A percentile compares a stretch with the other conserved stretches of the same genome.
phyloP scores from a whole-genome alignment of 2,888 invertebrate genomes.

The Machimus atricapillus region DNA sequence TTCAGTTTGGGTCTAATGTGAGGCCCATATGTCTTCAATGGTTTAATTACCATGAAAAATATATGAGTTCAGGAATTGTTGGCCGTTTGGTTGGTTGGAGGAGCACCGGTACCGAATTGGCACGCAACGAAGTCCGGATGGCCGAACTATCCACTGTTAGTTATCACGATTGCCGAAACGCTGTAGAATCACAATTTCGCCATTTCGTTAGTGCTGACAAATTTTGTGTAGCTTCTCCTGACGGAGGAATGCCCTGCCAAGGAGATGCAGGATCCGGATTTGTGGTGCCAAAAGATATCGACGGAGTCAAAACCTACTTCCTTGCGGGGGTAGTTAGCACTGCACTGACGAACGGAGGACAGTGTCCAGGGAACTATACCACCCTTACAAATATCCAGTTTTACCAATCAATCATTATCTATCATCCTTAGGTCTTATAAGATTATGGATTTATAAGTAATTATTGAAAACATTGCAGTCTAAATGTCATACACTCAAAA shows the following conservation, averaged over 20 bases:
- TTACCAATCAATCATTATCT: background rate
- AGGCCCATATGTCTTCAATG: conserved; percentile 58
- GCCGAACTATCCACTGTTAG: conserved; percentile 47
- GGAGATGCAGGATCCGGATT: conserved; percentile 50
- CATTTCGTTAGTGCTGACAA: conserved; percentile 51
- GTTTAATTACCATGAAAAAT: conserved; percentile 44
- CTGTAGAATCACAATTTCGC: conserved; percentile 46
- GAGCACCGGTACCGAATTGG: conserved; percentile 24
- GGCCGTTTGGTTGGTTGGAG: conserved; percentile 52
- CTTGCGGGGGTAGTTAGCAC: conserved; percentile 49
- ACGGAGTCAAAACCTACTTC: conserved; percentile 42
- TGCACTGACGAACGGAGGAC: conserved; percentile 31
- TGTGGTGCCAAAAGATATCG: conserved; percentile 41
- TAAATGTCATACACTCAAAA: too few relatives aligned
- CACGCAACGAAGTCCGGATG: conserved; percentile 45
- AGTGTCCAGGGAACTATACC: background rate
- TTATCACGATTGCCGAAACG: conserved; percentile 47
- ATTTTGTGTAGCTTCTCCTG: conserved; percentile 51
- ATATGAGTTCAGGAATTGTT: background rate
- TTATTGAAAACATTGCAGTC: too few relatives aligned
- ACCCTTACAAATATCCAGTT: conserved; percentile 43
- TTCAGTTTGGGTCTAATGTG: conserved; percentile 54
- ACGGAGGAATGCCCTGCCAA: conserved; percentile 46
- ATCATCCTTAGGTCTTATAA: too few relatives aligned
- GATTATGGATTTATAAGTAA: too few relatives aligned